Evolutionary conservation across 2,888 invertebrate genomes (phyloP), one percentile per base, ranked within the genome.

Genomic region (Pandemis cinnamomeana): DNA sequence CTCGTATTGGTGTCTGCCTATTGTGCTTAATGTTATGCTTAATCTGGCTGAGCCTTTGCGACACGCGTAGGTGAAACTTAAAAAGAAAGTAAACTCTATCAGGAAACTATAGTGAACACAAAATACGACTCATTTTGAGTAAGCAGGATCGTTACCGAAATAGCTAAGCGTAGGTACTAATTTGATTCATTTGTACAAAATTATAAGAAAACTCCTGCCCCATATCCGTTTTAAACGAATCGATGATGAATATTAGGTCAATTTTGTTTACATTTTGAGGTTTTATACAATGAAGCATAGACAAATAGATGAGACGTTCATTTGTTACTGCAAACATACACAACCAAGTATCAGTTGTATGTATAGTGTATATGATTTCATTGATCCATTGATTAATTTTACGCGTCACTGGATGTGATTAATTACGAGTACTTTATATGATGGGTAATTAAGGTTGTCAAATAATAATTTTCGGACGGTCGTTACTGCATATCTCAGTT

Each of bases 371-470:
- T 15, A 42, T 44, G 10, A 20, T 63, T 42, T 15, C 20, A 46
- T 63, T 63, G 20, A 63, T 20, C 63, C 20, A 11, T 63, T 44
- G 44, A n/a, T n/a, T 61, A 41, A 58, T 58, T 58, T 27, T 8
- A 61, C 61, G 48, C 36, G 64, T 64, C 64, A 11, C 48, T 27
- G 11, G 64, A 13, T 36, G 13, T 64, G 48, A 64, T 64, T 64
- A 64, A 64, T 64, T 48, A 48, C 36, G 64, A 15, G 44, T 44
- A 15, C 63, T 7, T 7, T 15, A 11, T 20, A 7, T 13, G 41
- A 41, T 41, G n/a, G 41, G 61, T 61, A 61, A 61, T 61, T 61
- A 41, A 6, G n/a, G n/a, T 20, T 36, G 20, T 61, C 41, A 61
- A 41, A 41, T 61, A 41, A 41, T 5, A n/a, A 41, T 61, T 41